Conservation (phyloP, 1,140 invertebrate genomes). For the Galleria mellonella region DNA sequence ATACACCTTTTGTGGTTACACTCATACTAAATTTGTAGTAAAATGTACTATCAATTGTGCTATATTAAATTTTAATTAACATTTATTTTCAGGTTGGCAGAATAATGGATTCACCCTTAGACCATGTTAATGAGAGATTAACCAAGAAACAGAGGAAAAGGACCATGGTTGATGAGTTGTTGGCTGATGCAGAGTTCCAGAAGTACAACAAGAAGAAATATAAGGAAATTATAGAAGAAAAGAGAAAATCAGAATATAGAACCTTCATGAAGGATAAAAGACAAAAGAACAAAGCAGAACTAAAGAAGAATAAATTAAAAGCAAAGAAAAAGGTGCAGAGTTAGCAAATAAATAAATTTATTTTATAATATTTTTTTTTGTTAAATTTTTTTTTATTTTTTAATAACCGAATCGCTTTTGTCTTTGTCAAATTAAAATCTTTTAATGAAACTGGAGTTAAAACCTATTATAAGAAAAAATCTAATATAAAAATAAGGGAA, state of each 20-base stretch:
- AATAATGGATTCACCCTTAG: conserved; percentile 82
- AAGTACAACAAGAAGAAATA: conserved; percentile 91
- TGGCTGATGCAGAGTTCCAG: conserved; percentile 91
- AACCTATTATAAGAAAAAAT: too few relatives aligned
- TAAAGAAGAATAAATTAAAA: conserved; percentile 60
- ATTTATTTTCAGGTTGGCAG: conserved; percentile 82
- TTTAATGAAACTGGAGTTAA: too few relatives aligned
- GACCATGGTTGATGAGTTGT: conserved; percentile 93
- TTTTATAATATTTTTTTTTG: too few relatives aligned
- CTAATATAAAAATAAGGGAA: too few relatives aligned
- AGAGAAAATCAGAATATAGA: conserved; percentile 75
- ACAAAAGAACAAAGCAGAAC: conserved; percentile 55
- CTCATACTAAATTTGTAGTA: too few relatives aligned
- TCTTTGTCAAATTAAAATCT: background rate
- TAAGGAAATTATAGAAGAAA: conserved; percentile 84
- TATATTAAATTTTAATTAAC: too few relatives aligned
- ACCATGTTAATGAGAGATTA: conserved; percentile 84
- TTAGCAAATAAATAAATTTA: conserved; percentile 4
- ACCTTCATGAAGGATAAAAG: conserved; percentile 71
- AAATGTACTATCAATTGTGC: too few relatives aligned
- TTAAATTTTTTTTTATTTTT: too few relatives aligned
- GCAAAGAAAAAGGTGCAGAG: conserved; percentile 25
- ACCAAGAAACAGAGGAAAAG: conserved; percentile 91
- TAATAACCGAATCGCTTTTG: too few relatives aligned
- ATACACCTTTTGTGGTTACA: too few relatives aligned